Percentiles rank a stretch among this genome's conserved stretches.
Conservation (phyloP, 2,113 vertebrate species). For the Brachionichthys hirsutus region DNA sequence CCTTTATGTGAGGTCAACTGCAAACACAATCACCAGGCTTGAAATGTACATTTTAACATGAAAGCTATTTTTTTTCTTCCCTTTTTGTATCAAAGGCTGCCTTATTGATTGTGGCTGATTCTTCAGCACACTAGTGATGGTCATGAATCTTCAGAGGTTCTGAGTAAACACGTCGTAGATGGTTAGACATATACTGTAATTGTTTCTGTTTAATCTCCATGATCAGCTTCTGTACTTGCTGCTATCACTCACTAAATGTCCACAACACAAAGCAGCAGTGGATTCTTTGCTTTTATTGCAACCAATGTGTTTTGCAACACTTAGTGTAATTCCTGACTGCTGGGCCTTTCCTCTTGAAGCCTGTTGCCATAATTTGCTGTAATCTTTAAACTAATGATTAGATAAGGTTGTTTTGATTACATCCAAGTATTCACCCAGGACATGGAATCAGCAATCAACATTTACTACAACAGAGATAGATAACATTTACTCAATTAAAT, state of each 20-base stretch:
- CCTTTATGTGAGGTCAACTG: slow-evolving; percentile 10
- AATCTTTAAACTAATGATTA: slow-evolving; percentile 37
- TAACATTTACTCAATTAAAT: slow-evolving; percentile 24
- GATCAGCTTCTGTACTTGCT: slow-evolving; percentile 30
- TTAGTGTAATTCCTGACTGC: slow-evolving; percentile 2
- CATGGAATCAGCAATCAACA: slow-evolving; percentile 10
- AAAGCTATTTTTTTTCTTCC: not conserved
- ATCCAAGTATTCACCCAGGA: slow-evolving; percentile 42
- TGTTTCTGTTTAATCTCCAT: slow-evolving; percentile 29
- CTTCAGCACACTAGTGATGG: slow-evolving; percentile 7
- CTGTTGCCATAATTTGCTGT: slow-evolving; percentile 25
- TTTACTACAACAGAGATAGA: slow-evolving; percentile 4
- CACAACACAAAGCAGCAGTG: slow-evolving; percentile 3
- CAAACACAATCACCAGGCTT: not conserved
- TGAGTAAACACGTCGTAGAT: slow-evolving; percentile 53
- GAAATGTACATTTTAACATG: slow-evolving; percentile 11
- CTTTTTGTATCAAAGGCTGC: slow-evolving; percentile 24
- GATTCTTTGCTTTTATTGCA: not conserved
- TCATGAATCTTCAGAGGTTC: slow-evolving; percentile 26
- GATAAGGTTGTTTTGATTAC: slow-evolving; percentile 33
- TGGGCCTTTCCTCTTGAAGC: slow-evolving; percentile 6
- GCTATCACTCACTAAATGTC: slow-evolving; percentile 11
- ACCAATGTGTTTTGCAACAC: slow-evolving; percentile 26
- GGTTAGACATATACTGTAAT: slow-evolving; percentile 38
- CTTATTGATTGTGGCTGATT: slow-evolving; percentile 16